phyloP scores from a whole-genome alignment of 2,888 invertebrate genomes.

The Rhagonycha fulva region DNA sequence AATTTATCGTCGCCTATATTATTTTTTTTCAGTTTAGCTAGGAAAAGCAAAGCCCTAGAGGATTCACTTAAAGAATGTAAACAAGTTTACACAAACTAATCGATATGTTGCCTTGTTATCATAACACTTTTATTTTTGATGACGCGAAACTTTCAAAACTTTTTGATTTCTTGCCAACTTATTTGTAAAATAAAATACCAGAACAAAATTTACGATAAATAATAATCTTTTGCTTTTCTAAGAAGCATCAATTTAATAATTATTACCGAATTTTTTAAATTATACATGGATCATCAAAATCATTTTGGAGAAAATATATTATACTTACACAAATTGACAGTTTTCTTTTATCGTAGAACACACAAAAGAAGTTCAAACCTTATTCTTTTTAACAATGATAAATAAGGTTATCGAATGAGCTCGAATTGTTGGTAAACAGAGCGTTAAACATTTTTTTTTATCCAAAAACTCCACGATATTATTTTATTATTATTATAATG shows the following conservation, averaged over 20 bases:
- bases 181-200: neutral
- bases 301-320: neutral
- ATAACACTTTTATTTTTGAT: neutral
- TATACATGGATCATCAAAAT: neutral
- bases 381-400: neutral
- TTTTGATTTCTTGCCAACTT: slow-evolving; percentile 3
- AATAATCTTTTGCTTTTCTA: neutral
- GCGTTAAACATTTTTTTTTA: neutral
- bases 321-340: slow-evolving; percentile 1
- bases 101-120: neutral
- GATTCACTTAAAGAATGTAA: slow-evolving; percentile 4
- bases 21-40: neutral
- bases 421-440: neutral
- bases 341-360: neutral
- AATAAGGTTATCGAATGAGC: neutral
- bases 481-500: neutral
- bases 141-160: neutral
- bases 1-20: neutral
- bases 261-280: neutral
- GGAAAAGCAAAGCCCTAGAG: neutral
- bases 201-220: neutral
- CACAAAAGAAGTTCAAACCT: neutral
- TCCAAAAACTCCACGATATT: neutral
- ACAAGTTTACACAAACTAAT: slow-evolving; percentile 1
- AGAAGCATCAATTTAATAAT: neutral